A percentile compares a stretch with the other conserved stretches of the same genome.
Evolutionary conservation across 2,888 invertebrate species (phyloP).

Genomic region (Rhamphomyia laevipes): DNA sequence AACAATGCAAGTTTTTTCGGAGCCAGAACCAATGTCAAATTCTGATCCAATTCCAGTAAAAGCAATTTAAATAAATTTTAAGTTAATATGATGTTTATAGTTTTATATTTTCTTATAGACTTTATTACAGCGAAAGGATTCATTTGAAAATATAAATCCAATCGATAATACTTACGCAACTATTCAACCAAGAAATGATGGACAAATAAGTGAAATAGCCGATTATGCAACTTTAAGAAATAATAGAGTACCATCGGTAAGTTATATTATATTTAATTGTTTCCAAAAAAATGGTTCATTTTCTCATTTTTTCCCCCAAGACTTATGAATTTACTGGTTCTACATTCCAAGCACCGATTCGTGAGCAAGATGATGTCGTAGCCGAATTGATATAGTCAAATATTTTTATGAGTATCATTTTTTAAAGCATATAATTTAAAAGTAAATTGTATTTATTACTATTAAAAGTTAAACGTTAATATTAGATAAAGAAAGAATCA

Average conservation of each 20-base stretch:
- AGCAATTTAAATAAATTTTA: neutral
- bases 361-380: constrained; percentile 35
- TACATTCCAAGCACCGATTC: constrained; percentile 58
- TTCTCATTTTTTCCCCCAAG: constrained; percentile 16
- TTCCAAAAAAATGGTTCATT: neutral
- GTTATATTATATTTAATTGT: constrained; percentile 1
- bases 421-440: too few species aligned
- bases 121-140: constrained; percentile 31
- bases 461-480: too few species aligned
- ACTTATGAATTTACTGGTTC: constrained; percentile 46
- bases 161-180: constrained; percentile 39
- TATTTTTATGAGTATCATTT: too few species aligned
- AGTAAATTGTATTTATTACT: too few species aligned
- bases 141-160: constrained; percentile 32
- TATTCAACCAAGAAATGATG: constrained; percentile 35
- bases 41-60: constrained; percentile 30
- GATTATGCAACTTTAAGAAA: constrained; percentile 38
- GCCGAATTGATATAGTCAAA: constrained; percentile 32
- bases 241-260: constrained; percentile 35
- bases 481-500: too few species aligned
- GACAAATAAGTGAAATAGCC: constrained; percentile 32
- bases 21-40: constrained; percentile 47
- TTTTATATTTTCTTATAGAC: constrained; percentile 20
- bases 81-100: neutral
- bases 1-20: constrained; percentile 85